A percentile compares a stretch with the other conserved stretches of the same genome.
Evolutionary conservation across 2,113 vertebrate genomes (phyloP).

Genomic region (Stictonetta naevosa): DNA sequence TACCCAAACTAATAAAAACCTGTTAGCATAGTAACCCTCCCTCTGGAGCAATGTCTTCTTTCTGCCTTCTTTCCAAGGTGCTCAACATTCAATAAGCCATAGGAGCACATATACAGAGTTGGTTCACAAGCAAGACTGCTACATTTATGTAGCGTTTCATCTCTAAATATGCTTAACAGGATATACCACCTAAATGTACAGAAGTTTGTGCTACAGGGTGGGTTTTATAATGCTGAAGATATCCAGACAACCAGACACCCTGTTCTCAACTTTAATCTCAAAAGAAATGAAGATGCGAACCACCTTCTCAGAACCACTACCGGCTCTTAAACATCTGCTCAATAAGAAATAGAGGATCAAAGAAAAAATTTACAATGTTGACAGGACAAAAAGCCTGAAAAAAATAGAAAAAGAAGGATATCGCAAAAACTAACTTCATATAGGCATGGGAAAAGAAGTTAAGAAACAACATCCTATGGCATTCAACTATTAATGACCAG

Average conservation of each 20-base stretch:
- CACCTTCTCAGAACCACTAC: neutral
- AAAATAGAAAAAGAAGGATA: neutral
- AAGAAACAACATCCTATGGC: neutral
- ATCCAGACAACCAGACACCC: neutral
- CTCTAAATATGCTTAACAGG: neutral
- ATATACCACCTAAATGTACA: neutral
- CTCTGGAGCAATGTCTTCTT: neutral
- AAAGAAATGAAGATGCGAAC: no score
- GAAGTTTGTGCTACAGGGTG: neutral
- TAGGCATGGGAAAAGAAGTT: neutral
- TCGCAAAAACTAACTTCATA: neutral
- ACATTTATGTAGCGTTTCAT: neutral
- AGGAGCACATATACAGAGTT: rapidly evolving
- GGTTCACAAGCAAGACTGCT: neutral
- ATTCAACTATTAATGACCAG: neutral
- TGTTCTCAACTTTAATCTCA: neutral
- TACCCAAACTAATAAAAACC: neutral
- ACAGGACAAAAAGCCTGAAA: neutral
- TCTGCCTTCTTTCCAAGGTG: neutral
- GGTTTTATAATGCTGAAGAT: neutral
- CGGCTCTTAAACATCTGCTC: neutral
- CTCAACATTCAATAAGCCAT: neutral
- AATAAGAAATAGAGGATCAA: neutral
- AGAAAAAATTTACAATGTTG: neutral
- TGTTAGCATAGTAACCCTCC: neutral